Evolutionary conservation across 2,113 vertebrate genomes (phyloP).

Genomic region (Chaetorhynchus papuensis): DNA sequence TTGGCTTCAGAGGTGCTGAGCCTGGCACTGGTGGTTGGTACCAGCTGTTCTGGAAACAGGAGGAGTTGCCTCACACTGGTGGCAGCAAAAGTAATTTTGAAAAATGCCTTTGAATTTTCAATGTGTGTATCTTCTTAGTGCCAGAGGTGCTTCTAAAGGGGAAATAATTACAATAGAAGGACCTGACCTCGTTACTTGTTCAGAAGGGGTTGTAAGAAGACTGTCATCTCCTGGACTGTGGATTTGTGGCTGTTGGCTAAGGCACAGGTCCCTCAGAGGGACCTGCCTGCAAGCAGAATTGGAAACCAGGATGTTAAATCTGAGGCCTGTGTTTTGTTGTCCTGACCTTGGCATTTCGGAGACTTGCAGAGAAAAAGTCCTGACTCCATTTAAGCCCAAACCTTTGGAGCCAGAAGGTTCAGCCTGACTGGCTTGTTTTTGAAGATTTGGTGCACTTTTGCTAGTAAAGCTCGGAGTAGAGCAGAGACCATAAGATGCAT

Average conservation of each 20-base stretch:
- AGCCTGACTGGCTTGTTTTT: neutral
- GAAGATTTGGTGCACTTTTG: neutral
- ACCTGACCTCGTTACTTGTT: neutral
- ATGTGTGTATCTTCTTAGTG: neutral
- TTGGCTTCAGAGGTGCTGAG: neutral
- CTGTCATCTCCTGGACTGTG: neutral
- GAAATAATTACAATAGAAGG: neutral
- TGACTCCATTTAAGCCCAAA: neutral
- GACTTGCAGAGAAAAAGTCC: neutral
- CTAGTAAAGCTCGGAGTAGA: neutral
- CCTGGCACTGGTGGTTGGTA: neutral
- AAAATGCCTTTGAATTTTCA: neutral
- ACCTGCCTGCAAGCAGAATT: neutral
- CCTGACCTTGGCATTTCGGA: neutral
- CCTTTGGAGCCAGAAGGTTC: neutral
- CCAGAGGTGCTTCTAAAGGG: neutral
- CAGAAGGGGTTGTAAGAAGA: neutral
- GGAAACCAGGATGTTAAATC: neutral
- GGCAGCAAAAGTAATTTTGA: neutral
- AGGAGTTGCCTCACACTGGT: neutral
- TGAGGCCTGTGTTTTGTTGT: neutral
- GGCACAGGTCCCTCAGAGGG: neutral
- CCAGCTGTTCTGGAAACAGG: neutral
- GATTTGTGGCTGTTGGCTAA: neutral
- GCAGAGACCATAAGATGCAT: rapidly evolving